phyloP scores from a whole-genome alignment of 2,888 invertebrate genomes.

The Drosophila barbarae region DNA sequence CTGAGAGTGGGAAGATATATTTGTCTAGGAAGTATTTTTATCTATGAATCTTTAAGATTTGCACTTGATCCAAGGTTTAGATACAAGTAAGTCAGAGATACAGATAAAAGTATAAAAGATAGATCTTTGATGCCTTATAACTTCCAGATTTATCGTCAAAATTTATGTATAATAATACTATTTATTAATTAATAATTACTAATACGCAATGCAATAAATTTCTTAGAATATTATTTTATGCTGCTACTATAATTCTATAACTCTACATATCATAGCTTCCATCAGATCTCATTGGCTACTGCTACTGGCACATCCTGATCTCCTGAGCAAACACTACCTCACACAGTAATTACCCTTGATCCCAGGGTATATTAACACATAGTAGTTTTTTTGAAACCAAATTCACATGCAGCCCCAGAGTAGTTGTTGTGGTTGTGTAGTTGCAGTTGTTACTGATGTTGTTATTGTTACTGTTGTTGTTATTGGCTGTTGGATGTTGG shows the following conservation, averaged over 20 bases:
- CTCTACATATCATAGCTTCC: neutral
- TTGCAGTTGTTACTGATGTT: conserved; percentile 62
- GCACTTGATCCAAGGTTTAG: neutral
- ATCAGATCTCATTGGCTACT: neutral
- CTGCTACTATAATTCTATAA: neutral
- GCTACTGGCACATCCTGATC: neutral
- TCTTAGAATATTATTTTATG: too few relatives aligned
- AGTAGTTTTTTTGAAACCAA: conserved; percentile 46
- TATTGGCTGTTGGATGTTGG: conserved; percentile 25
- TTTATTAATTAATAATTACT: too few relatives aligned
- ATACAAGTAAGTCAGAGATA: neutral
- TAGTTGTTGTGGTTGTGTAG: conserved; percentile 53
- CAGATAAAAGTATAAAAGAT: neutral
- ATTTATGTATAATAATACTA: too few relatives aligned
- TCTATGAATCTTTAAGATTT: too few relatives aligned
- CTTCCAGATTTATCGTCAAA: too few relatives aligned
- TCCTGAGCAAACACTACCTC: conserved; percentile 15
- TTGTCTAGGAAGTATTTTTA: neutral
- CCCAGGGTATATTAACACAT: conserved; percentile 38
- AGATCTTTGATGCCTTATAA: neutral
- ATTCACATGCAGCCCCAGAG: conserved; percentile 46
- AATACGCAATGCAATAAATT: neutral
- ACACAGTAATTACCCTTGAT: conserved; percentile 13
- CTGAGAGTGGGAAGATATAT: neutral
- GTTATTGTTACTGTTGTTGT: conserved; percentile 31